phyloP scores from a whole-genome alignment of 64 coral and sea anemone genomes.

The Anthopleura sola region DNA sequence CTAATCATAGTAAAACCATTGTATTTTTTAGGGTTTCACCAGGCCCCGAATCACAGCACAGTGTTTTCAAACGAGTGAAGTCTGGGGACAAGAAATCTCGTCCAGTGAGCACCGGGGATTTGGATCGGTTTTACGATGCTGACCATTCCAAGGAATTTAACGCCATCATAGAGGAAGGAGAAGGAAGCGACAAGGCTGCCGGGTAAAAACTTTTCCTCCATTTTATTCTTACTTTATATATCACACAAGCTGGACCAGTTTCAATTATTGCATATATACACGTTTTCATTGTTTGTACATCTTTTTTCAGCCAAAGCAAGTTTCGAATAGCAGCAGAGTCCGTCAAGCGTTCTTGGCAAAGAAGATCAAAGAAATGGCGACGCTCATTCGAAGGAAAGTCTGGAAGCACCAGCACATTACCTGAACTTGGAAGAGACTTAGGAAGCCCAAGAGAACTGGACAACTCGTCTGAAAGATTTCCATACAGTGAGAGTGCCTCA shows the following conservation, averaged over 20 bases:
- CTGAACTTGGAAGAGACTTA: constrained; percentile 11
- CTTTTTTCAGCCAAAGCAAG: constrained; percentile 40
- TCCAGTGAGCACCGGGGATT: constrained; percentile 22
- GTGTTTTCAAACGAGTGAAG: constrained; percentile 2
- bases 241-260: too few relatives aligned
- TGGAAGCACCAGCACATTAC: constrained; percentile 26
- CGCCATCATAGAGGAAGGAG: constrained; percentile 39
- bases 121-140: constrained; percentile 30
- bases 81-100: constrained; percentile 24
- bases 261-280: background rate
- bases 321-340: constrained; percentile 49
- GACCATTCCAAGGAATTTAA: constrained; percentile 36
- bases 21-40: background rate
- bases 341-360: constrained; percentile 64
- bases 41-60: constrained; percentile 13
- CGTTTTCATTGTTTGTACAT: background rate
- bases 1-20: background rate
- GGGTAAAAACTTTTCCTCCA: constrained; percentile 8
- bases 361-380: constrained; percentile 79
- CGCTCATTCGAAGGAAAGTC: constrained; percentile 52
- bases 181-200: constrained; percentile 23
- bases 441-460: constrained; percentile 11
- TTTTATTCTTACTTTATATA: background rate
- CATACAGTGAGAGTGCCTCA: background rate
- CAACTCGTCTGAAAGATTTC: background rate